Evolutionary conservation across 2,888 invertebrate genomes (phyloP).

Genomic region (Dynastes maya): DNA sequence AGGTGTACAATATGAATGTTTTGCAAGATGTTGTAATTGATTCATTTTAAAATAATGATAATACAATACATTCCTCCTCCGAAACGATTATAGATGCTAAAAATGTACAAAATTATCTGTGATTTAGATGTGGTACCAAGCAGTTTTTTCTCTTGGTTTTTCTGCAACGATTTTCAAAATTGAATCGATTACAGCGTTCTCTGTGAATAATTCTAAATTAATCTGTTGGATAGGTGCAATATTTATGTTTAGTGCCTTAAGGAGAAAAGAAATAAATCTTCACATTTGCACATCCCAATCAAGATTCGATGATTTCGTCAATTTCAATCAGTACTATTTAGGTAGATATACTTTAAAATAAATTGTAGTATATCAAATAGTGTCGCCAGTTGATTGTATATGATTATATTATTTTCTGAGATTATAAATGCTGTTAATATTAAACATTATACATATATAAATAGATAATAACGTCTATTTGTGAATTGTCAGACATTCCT

Average conservation of each 20-base stretch:
- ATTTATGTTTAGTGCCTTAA: constrained; percentile 51
- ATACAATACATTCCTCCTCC: background rate
- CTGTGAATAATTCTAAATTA: constrained; percentile 1
- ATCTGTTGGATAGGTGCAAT: constrained; percentile 50
- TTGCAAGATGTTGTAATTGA: background rate
- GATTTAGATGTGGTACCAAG: constrained; percentile 3
- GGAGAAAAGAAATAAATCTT: constrained; percentile 14
- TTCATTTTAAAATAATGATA: background rate
- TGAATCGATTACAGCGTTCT: background rate
- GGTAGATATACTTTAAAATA: constrained; percentile 26
- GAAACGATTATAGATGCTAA: background rate
- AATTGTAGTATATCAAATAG: constrained; percentile 27
- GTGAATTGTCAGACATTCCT: constrained; percentile 50
- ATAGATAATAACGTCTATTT: constrained; percentile 35
- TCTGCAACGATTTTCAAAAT: background rate
- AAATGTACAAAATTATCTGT: constrained; percentile 15
- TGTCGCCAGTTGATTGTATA: constrained; percentile 39
- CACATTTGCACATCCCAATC: constrained; percentile 46
- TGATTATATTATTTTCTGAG: constrained; percentile 43
- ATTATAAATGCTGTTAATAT: constrained; percentile 50
- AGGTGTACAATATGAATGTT: no score
- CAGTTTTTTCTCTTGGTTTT: background rate
- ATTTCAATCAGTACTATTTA: constrained; percentile 21
- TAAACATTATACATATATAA: constrained; percentile 33
- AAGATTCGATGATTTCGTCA: constrained; percentile 2